Evolutionary conservation across 2,888 invertebrate genomes (phyloP).

Genomic region (Drosophila diplacantha): DNA sequence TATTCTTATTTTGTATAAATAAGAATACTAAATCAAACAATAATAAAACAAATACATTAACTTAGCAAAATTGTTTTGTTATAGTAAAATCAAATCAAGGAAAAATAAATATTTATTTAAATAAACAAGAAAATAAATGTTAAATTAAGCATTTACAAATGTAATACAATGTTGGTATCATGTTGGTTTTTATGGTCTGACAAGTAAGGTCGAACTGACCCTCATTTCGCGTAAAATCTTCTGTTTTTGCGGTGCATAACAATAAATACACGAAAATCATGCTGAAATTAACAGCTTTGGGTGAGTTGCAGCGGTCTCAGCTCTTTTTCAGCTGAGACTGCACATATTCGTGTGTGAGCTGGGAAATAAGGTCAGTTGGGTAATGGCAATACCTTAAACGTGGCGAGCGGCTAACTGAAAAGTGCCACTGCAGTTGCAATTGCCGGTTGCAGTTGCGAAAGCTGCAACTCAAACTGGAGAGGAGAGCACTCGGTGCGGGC

Average conservation of each 20-base stretch:
- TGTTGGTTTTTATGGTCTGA: neutral
- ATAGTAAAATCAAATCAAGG: neutral
- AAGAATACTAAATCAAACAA: too few species aligned
- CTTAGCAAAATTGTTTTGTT: neutral
- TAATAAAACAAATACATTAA: neutral
- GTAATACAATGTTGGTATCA: neutral
- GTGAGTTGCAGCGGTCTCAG: slow-evolving; percentile 36
- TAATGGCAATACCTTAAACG: slow-evolving; percentile 59
- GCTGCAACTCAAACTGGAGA: slow-evolving; percentile 24
- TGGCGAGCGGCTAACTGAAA: slow-evolving; percentile 41
- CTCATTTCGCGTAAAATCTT: neutral
- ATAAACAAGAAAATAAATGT: neutral
- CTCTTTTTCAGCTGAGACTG: slow-evolving; percentile 41
- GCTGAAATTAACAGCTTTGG: slow-evolving; percentile 42
- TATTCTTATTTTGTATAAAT: too few species aligned
- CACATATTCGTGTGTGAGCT: slow-evolving; percentile 38
- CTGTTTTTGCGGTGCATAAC: slow-evolving; percentile 18
- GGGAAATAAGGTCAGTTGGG: slow-evolving; percentile 70
- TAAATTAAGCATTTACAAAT: neutral
- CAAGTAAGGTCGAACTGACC: slow-evolving; percentile 3
- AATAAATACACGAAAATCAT: slow-evolving; percentile 37
- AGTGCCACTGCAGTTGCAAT: slow-evolving; percentile 42
- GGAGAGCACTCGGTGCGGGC: slow-evolving; percentile 22
- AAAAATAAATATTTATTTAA: neutral
- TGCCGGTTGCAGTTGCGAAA: slow-evolving; percentile 37